Percentiles rank a stretch among this genome's conserved stretches.
Conservation (phyloP, 2,113 vertebrate species). For the Amia ocellicauda region DNA sequence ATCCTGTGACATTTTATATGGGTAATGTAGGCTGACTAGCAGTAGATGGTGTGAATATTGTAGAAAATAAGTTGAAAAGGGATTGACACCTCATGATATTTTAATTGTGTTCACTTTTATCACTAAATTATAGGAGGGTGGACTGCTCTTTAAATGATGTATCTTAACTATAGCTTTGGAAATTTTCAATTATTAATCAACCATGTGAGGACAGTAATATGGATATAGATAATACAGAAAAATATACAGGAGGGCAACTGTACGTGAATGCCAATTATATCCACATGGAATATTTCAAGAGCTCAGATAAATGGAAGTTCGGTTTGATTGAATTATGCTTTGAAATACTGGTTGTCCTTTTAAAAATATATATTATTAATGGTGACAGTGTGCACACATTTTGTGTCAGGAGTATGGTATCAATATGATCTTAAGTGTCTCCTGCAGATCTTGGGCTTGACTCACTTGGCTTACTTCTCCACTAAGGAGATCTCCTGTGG, state of each 20-base stretch:
- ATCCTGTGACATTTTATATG: slow-evolving; percentile 1
- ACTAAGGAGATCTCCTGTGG: too few species aligned
- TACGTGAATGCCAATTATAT: neutral
- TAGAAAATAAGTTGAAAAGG: neutral
- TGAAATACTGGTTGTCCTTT: too few species aligned
- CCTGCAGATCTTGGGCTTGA: too few species aligned
- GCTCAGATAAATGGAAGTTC: too few species aligned
- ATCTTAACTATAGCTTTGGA: neutral
- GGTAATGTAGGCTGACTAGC: neutral
- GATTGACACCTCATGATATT: neutral
- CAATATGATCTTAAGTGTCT: too few species aligned
- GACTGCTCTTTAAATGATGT: too few species aligned
- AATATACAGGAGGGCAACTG: slow-evolving; percentile 1
- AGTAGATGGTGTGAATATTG: neutral
- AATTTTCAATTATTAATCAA: slow-evolving; percentile 1
- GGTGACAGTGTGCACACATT: too few species aligned
- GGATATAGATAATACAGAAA: neutral
- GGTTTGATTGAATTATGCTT: too few species aligned
- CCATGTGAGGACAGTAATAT: neutral
- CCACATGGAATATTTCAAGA: neutral
- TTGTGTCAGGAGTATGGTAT: too few species aligned
- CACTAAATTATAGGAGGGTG: neutral
- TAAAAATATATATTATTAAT: too few species aligned
- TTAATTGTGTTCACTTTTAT: slow-evolving; percentile 1
- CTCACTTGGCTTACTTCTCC: too few species aligned